Conservation (phyloP, 1,140 invertebrate genomes). For the Diabrotica undecimpunctata region DNA sequence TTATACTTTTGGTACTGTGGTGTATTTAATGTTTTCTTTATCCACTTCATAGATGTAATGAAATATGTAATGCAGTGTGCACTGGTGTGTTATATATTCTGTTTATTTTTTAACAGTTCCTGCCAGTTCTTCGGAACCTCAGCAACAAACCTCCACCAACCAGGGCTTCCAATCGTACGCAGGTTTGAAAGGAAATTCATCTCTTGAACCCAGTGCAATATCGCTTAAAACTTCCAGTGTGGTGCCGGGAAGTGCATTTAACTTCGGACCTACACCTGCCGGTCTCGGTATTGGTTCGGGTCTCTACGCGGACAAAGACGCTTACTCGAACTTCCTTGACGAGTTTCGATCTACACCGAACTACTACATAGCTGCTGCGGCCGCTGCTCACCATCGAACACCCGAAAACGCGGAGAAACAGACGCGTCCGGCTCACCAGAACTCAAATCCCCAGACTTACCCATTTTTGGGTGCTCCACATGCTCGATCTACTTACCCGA, state of each 20-base stretch:
- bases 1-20: no score
- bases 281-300: slow-evolving; percentile 46
- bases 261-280: slow-evolving; percentile 60
- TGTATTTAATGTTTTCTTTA: no score
- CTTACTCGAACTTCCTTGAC: slow-evolving; percentile 58
- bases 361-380: slow-evolving; percentile 55
- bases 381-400: slow-evolving; percentile 39
- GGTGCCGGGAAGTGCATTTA: slow-evolving; percentile 66
- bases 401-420: slow-evolving; percentile 46
- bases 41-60: no score
- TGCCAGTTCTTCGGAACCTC: background rate
- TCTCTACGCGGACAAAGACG: slow-evolving; percentile 56
- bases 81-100: no score
- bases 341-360: slow-evolving; percentile 56
- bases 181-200: slow-evolving; percentile 48
- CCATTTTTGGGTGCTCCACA: slow-evolving; percentile 54
- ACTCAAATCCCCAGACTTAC: slow-evolving; percentile 27
- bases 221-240: slow-evolving; percentile 58
- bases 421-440: slow-evolving; percentile 44
- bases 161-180: slow-evolving; percentile 56
- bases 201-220: slow-evolving; percentile 54
- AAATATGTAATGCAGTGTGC: no score
- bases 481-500: slow-evolving; percentile 52
- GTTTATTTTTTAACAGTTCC: background rate
- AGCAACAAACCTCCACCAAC: slow-evolving; percentile 25